Evolutionary conservation across 2,888 invertebrate species (phyloP).

Genomic region (Balanococcus diminutus): DNA sequence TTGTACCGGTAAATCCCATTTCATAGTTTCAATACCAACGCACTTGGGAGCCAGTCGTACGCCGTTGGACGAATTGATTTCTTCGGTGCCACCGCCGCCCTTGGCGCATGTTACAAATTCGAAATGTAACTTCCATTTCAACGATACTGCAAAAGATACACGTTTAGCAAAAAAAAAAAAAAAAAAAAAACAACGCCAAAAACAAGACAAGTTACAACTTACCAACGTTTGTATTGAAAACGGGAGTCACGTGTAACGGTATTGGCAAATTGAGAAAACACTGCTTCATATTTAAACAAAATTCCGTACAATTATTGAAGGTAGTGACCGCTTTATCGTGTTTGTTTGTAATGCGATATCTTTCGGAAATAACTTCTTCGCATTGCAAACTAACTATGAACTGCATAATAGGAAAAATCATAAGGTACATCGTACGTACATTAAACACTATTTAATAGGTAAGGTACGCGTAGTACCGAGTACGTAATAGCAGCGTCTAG

Average conservation of each 20-base stretch:
- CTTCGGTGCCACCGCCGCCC: conserved; percentile 70
- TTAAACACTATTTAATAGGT: too few species aligned
- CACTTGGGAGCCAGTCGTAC: conserved; percentile 84
- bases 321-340: conserved; percentile 67
- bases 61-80: conserved; percentile 67
- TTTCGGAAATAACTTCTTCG: conserved; percentile 73
- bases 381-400: conserved; percentile 94
- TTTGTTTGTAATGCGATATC: conserved; percentile 63
- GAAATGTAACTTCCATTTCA: conserved; percentile 95
- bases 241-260: conserved; percentile 92
- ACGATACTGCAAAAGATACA: conserved; percentile 70
- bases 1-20: conserved; percentile 95
- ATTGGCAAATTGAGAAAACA: conserved; percentile 91
- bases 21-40: conserved; percentile 95
- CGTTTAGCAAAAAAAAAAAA: too few species aligned
- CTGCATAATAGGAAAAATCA: conserved; percentile 59
- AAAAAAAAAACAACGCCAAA: too few species aligned
- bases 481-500: too few species aligned
- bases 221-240: conserved; percentile 91
- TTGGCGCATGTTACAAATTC: conserved; percentile 90
- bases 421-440: too few species aligned
- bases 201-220: too few species aligned
- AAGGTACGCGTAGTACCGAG: too few species aligned
- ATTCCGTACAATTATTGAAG: conserved; percentile 90
- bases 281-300: conserved; percentile 85